A percentile compares a stretch with the other conserved stretches of the same genome.
Evolutionary conservation across 2,113 vertebrate species (phyloP).

Genomic region (Actenoides hombroni): DNA sequence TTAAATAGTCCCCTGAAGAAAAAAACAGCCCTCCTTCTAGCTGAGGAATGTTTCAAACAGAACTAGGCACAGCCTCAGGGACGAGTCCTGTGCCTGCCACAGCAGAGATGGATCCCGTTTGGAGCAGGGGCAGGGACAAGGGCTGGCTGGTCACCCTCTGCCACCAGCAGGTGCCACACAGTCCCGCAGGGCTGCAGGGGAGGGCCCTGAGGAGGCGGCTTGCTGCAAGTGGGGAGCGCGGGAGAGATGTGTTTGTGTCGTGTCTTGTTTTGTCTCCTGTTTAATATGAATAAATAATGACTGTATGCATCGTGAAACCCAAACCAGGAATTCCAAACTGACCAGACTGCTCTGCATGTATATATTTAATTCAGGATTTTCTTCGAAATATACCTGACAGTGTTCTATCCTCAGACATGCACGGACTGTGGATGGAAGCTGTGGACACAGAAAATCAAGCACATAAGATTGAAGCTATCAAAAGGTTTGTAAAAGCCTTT

Average conservation of each 20-base stretch:
- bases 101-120: neutral
- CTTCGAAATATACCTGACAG: conserved; percentile 83
- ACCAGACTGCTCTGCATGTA: conserved; percentile 66
- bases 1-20: neutral
- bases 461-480: conserved; percentile 71
- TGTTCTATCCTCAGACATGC: conserved; percentile 80
- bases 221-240: neutral
- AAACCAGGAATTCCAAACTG: conserved; percentile 49
- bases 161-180: neutral
- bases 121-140: neutral
- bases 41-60: neutral
- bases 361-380: conserved; percentile 83
- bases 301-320: conserved; percentile 36
- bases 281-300: conserved; percentile 24
- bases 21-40: neutral
- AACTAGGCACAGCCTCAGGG: neutral
- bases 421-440: conserved; percentile 81
- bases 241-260: neutral
- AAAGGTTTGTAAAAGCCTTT: conserved; percentile 64
- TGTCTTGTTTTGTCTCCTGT: conserved; percentile 7
- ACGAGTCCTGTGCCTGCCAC: neutral
- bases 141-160: neutral
- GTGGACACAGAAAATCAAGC: conserved; percentile 66
- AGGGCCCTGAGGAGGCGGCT: neutral
- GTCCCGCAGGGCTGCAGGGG: neutral